These are phyloP conservation scores for Panurus biarmicus DNA, from an alignment of 2,113 vertebrate species.

Conservation along the genomic window DNA sequence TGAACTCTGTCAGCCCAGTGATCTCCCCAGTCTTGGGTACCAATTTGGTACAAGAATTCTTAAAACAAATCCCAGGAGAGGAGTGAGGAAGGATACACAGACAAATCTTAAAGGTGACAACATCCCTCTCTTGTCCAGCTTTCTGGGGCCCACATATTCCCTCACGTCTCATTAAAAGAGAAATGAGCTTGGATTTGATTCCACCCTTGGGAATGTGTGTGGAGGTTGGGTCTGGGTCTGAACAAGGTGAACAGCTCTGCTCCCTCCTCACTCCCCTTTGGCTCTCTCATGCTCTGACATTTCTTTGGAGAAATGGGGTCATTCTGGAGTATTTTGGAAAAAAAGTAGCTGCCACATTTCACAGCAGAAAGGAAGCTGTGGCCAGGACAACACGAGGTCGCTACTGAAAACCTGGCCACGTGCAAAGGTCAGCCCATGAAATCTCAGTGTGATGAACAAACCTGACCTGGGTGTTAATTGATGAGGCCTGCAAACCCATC, in stretches of 20 bases:
- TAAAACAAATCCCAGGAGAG: not conserved
- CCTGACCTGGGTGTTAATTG: not conserved
- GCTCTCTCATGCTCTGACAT: not conserved
- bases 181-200: not conserved
- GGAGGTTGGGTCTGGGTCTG: not conserved
- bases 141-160: not conserved
- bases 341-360: not conserved
- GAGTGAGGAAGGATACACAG: not conserved
- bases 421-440: not conserved
- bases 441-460: not conserved
- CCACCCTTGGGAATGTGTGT: not conserved
- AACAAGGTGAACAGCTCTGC: not conserved
- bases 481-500: not conserved
- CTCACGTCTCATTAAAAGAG: not conserved
- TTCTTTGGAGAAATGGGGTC: slow-evolving; percentile 31
- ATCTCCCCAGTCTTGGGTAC: not conserved
- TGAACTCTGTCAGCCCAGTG: not conserved
- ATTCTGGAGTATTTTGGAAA: not conserved
- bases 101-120: not conserved
- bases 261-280: not conserved
- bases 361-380: not conserved
- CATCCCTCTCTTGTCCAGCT: not conserved
- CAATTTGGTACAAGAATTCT: not conserved
- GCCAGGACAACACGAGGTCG: not conserved
- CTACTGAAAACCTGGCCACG: not conserved